Base-by-base conservation (phyloP, 2,113 vertebrate genomes). In the Sylvilagus bachmani region DNA sequence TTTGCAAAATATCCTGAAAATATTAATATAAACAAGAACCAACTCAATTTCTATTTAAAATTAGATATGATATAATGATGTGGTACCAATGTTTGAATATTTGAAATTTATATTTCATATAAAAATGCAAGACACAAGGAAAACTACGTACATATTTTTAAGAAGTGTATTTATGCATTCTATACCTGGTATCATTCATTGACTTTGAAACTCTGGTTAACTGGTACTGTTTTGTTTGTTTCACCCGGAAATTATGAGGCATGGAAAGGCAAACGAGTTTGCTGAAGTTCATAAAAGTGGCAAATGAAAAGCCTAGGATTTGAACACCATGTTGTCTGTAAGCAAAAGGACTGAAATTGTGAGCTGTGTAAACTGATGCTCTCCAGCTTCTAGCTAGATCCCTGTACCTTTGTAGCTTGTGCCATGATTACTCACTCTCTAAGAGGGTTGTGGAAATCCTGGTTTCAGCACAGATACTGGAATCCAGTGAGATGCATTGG, bases 1-100 rank as follows among this genome's bases (percentile, higher is more conserved):
- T 86, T 93, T 91, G 6, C 22, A 91, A 69, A 83, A 27, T 79
- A 33, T 62, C 10, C 22, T 64, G 27, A 83, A 87, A 91, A 49
- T n/a, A 69, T n/a, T 64, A 83, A 67, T 44, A n/a, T 33, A 27
- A 94, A 21, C n/a, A 89, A 49, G 25, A 11, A 74, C 9, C 7
- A 73, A 62, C 64, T 33, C 19, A 38, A 55, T 12, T 66, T 87
- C 71, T 79, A 0, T 6, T 51, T 31, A 84, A 49, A 31, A 4
- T 22, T 25, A 27, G 27, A 0, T 79, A 67, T 87, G 4, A 78
- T 51, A 85, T 62, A 6, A 44, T 21, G 80, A 36, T 7, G 6
- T 64, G 22, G 36, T 36, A 53, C 24, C 81, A 27, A 33, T 31
- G 24, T 89, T 91, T 22, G 19, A 27, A 78, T 69, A 10, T 62